Conservation (phyloP, 2,888 invertebrate species). For the Therioaphis trifolii region DNA sequence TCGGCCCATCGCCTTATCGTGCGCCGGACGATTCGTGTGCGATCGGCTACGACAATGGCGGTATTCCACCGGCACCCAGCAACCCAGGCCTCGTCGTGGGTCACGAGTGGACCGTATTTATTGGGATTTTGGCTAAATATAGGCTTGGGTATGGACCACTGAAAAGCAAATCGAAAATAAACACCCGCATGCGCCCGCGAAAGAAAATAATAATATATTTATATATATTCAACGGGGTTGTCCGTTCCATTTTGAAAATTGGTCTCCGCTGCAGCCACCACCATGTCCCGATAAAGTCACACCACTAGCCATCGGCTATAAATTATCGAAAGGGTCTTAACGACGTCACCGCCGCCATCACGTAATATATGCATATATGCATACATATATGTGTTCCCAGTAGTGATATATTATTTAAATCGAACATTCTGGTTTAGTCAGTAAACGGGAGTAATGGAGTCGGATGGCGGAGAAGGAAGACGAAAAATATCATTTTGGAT, state of each 20-base stretch:
- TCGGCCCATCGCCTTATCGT: no score
- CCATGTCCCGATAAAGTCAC: conserved; percentile 31
- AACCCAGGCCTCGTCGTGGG: no score
- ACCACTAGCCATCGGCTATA: conserved; percentile 32
- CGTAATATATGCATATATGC: not conserved
- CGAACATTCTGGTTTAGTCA: not conserved
- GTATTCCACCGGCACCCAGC: no score
- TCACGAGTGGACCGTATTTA: not conserved
- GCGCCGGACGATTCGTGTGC: no score
- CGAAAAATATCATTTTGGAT: not conserved
- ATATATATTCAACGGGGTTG: not conserved
- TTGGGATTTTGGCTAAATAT: conserved; percentile 10
- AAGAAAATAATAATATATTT: conserved; percentile 55
- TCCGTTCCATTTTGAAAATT: conserved; percentile 30
- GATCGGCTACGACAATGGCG: no score
- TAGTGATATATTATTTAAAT: conserved; percentile 55
- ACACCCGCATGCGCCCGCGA: not conserved
- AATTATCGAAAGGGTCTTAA: conserved; percentile 52
- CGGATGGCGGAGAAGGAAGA: no score
- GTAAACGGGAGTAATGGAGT: not conserved
- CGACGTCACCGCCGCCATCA: conserved; percentile 8
- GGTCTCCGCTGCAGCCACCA: not conserved
- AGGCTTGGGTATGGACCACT: not conserved
- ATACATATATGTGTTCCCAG: not conserved
- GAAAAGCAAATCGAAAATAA: conserved; percentile 28